phyloP scores from a whole-genome alignment of 2,113 vertebrate species.

The Podarcis muralis region DNA sequence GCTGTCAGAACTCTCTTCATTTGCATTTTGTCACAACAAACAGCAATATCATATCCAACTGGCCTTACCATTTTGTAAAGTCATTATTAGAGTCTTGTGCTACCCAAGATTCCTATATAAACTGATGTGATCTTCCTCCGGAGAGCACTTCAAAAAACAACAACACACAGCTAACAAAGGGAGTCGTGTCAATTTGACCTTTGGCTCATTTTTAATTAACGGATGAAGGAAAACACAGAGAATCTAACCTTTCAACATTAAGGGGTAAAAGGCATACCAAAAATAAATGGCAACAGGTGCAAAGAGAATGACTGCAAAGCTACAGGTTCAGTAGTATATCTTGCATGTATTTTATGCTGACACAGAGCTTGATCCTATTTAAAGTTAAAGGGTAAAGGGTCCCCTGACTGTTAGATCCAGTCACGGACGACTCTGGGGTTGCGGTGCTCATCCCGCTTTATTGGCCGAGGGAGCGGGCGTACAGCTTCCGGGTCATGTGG shows the following conservation, averaged over 20 bases:
- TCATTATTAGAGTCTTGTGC: slow-evolving; percentile 10
- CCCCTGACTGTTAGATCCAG: no score
- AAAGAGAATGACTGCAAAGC: not conserved
- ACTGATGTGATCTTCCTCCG: not conserved
- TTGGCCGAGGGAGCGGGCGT: no score
- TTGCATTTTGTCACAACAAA: not conserved
- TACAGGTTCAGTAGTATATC: not conserved
- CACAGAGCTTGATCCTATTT: not conserved
- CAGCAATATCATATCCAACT: not conserved
- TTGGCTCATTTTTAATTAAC: not conserved
- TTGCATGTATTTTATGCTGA: not conserved
- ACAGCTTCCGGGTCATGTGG: no score
- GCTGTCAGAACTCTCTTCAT: accelerated
- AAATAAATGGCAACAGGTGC: not conserved
- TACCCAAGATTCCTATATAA: not conserved
- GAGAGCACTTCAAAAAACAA: not conserved
- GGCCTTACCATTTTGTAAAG: not conserved
- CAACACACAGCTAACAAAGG: not conserved
- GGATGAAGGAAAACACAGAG: not conserved
- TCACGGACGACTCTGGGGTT: no score
- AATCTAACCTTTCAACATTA: not conserved
- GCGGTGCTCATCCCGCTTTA: no score
- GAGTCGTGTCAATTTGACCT: not conserved
- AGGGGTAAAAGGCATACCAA: accelerated
- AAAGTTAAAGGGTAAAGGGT: no score